Percentiles rank a stretch among this genome's conserved stretches.
Evolutionary conservation across 2,888 invertebrate genomes (phyloP).

Genomic region (Andrena trimmerana): DNA sequence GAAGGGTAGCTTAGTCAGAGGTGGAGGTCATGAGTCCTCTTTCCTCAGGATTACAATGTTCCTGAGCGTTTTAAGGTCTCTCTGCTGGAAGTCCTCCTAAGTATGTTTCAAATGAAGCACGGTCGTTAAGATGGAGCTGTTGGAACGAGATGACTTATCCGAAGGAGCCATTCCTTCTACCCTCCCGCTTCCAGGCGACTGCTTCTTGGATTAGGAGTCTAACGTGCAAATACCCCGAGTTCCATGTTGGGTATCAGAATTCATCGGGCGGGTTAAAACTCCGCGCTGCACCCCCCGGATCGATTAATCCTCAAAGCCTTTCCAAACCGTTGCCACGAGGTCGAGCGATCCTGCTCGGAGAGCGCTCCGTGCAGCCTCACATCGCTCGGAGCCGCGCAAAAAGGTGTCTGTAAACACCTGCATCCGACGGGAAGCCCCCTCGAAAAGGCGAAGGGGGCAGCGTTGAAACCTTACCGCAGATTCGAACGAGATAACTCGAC

Average conservation of each 20-base stretch:
- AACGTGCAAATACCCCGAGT: neutral
- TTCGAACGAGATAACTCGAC: conserved; percentile 34
- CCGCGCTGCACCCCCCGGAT: neutral
- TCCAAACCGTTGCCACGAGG: conserved; percentile 38
- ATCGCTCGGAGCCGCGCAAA: conserved; percentile 35
- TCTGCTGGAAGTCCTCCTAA: neutral
- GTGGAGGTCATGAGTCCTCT: neutral
- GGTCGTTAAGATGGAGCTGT: neutral
- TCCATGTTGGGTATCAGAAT: neutral
- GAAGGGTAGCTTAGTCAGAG: neutral
- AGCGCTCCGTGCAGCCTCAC: neutral
- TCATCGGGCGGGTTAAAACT: neutral
- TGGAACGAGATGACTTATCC: conserved; percentile 1
- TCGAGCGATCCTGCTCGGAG: conserved; percentile 28
- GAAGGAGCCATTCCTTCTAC: neutral
- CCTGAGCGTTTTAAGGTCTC: neutral
- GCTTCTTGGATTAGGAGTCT: neutral
- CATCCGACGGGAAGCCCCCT: conserved; percentile 30
- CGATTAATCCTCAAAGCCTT: neutral
- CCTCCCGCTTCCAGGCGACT: neutral
- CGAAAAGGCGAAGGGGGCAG: neutral
- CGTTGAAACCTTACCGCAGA: conserved; percentile 42
- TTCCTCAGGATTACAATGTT: conserved; percentile 5
- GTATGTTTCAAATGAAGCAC: conserved; percentile 6
- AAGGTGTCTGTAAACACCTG: conserved; percentile 49